Evolutionary conservation across 2,797 vertebrate species (phyloP).

Genomic region (Gymnocypris eckloni): DNA sequence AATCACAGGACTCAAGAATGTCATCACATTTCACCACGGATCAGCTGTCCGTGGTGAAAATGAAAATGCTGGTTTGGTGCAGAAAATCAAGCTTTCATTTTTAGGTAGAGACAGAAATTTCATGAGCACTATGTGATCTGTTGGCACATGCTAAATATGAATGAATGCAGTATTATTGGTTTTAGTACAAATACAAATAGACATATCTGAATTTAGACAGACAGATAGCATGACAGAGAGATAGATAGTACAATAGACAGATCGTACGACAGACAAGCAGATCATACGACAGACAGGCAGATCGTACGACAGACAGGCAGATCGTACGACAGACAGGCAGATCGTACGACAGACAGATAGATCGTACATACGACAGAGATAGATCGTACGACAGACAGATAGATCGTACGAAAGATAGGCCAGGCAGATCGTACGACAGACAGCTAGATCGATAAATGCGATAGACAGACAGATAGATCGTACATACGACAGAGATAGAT

Average conservation of each 20-base stretch:
- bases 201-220: not conserved
- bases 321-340: too few relatives aligned
- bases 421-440: too few relatives aligned
- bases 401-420: too few relatives aligned
- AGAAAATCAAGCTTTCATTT: not conserved
- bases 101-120: not conserved
- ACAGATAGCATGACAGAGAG: not conserved
- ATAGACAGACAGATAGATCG: too few relatives aligned
- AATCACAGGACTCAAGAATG: constrained; percentile 36
- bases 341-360: too few relatives aligned
- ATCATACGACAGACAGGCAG: too few relatives aligned
- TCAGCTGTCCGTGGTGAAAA: not conserved
- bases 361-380: too few relatives aligned
- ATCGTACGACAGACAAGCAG: too few relatives aligned
- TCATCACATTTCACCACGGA: not conserved
- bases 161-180: not conserved
- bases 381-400: too few relatives aligned
- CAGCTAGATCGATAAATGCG: too few relatives aligned
- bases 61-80: not conserved
- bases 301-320: fast-evolving
- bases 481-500: too few relatives aligned
- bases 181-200: not conserved
- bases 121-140: not conserved
- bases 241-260: too few relatives aligned
- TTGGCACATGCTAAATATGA: not conserved